These are phyloP conservation scores for Nymphalis polychloros DNA, from an alignment of 2,888 invertebrate species.

Conservation along the genomic window DNA sequence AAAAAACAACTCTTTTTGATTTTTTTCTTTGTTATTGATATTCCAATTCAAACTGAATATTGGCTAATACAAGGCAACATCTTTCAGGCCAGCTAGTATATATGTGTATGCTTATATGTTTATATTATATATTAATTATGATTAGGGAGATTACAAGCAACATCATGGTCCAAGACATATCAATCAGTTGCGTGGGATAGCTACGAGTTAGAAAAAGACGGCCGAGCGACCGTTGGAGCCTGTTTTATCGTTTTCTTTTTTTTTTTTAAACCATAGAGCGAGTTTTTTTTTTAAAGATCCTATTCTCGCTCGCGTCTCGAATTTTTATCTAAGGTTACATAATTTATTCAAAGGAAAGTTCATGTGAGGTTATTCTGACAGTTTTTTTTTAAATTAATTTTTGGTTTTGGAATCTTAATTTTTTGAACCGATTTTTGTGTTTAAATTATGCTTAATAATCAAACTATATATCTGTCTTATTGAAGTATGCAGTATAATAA, in stretches of 20 bases:
- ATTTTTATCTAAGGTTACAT: constrained; percentile 7
- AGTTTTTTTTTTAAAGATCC: constrained; percentile 43
- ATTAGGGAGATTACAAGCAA: not conserved
- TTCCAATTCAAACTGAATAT: no score
- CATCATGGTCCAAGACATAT: not conserved
- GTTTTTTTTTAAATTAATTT: not conserved
- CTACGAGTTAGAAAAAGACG: constrained; percentile 40
- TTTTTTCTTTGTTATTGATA: no score
- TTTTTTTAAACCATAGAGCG: constrained; percentile 42
- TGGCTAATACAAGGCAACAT: no score
- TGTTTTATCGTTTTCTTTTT: constrained; percentile 47
- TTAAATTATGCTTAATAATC: no score
- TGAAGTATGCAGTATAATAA: no score
- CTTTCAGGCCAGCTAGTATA: no score
- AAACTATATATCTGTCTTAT: no score
- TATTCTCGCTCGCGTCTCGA: constrained; percentile 31
- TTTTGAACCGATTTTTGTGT: no score
- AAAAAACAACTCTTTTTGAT: no score
- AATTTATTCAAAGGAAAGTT: constrained; percentile 11
- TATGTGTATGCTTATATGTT: no score
- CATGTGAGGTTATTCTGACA: constrained; percentile 5
- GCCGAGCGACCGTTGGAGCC: constrained; percentile 51
- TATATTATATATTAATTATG: no score
- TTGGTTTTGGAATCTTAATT: no score
- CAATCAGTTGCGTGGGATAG: constrained; percentile 40